Evolutionary conservation across 2,888 invertebrate species (phyloP).

Genomic region (Baccha elongata): DNA sequence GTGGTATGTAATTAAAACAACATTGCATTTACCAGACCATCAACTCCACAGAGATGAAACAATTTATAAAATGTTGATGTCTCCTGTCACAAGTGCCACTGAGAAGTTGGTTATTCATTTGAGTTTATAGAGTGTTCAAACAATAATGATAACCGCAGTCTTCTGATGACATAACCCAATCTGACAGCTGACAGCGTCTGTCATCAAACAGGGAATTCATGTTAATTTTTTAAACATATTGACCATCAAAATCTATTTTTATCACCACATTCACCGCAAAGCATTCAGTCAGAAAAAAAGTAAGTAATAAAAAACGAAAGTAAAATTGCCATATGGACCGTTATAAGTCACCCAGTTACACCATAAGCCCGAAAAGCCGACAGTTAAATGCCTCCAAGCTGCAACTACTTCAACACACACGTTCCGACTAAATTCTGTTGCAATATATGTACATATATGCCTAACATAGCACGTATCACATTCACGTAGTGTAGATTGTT

Average conservation of each 20-base stretch:
- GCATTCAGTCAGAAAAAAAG: constrained; percentile 3
- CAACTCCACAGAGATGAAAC: neutral
- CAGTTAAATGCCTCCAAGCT: neutral
- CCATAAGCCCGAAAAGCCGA: constrained; percentile 30
- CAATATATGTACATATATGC: too few relatives aligned
- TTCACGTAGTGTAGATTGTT: constrained; percentile 71
- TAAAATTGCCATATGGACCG: constrained; percentile 41
- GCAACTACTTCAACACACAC: neutral
- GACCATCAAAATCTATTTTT: constrained; percentile 1
- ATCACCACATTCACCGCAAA: neutral
- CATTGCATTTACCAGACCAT: neutral
- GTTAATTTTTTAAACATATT: neutral
- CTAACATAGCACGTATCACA: constrained; percentile 43
- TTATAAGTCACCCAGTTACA: constrained; percentile 47
- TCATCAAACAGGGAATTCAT: neutral
- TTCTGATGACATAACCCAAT: constrained; percentile 7
- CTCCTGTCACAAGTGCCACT: constrained; percentile 10
- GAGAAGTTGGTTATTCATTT: constrained; percentile 12
- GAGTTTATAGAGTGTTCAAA: neutral
- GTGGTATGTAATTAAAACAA: constrained; percentile 12
- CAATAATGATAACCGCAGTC: neutral
- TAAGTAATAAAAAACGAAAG: constrained; percentile 50
- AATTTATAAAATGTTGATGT: neutral
- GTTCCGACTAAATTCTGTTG: constrained; percentile 26
- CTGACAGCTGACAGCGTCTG: constrained; percentile 29